A percentile compares a stretch with the other conserved stretches of the same genome.
These are phyloP conservation scores for Microplitis deprimator DNA, from an alignment of 2,888 invertebrate species.

Conservation along the genomic window DNA sequence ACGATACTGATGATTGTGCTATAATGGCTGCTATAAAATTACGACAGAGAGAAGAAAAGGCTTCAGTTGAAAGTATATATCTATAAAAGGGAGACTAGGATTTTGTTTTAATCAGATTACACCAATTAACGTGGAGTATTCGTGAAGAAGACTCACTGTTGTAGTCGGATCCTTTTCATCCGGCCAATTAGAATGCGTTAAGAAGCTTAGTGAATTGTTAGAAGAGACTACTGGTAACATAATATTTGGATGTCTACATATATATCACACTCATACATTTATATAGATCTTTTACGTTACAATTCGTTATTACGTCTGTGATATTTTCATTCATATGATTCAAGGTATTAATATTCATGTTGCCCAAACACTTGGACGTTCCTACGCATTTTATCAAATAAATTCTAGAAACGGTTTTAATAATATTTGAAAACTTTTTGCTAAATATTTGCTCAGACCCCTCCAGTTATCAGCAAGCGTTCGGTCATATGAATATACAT, in stretches of 20 bases:
- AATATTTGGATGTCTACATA: background rate
- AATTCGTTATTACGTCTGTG: background rate
- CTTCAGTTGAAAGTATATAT: conserved; percentile 8
- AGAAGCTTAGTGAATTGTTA: conserved; percentile 49
- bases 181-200: conserved; percentile 54
- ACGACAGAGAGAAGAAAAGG: background rate
- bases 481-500: too few relatives aligned
- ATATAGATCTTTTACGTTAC: background rate
- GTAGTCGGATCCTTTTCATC: conserved; percentile 27
- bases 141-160: conserved; percentile 17
- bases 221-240: background rate
- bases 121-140: conserved; percentile 39
- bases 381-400: background rate
- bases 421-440: too few relatives aligned
- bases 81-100: conserved; percentile 10
- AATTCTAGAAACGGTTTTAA: too few relatives aligned
- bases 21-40: background rate
- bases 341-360: background rate
- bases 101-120: conserved; percentile 41
- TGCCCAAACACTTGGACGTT: background rate
- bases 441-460: too few relatives aligned
- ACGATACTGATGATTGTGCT: too few relatives aligned
- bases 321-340: background rate
- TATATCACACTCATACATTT: background rate
- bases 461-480: too few relatives aligned